Conservation (phyloP, 2,888 invertebrate genomes). For the Plebejus melissa region DNA sequence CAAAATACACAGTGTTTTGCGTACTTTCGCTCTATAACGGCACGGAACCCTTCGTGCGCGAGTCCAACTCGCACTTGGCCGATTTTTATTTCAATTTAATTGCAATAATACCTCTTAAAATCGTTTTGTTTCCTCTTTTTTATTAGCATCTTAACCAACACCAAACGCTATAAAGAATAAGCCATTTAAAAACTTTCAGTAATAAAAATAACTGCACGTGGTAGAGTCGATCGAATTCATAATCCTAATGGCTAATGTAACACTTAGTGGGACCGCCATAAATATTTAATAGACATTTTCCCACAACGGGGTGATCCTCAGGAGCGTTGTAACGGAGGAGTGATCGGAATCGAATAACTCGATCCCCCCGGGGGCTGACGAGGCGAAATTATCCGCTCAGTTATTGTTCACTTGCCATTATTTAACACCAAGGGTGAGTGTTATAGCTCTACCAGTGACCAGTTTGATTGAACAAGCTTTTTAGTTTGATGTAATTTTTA, state of each 20-base stretch:
- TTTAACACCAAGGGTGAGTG: slow-evolving; percentile 35
- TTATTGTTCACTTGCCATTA: slow-evolving; percentile 52
- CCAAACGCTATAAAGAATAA: too few relatives aligned
- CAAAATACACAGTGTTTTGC: too few relatives aligned
- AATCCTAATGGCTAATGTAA: neutral
- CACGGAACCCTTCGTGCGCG: too few relatives aligned
- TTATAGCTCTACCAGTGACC: neutral
- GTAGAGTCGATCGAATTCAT: slow-evolving; percentile 19
- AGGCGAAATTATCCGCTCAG: slow-evolving; percentile 63
- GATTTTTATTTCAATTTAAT: too few relatives aligned
- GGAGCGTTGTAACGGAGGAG: slow-evolving; percentile 60
- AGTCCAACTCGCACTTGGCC: too few relatives aligned
- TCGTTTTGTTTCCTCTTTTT: too few relatives aligned
- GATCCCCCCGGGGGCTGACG: slow-evolving; percentile 55
- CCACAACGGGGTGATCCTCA: slow-evolving; percentile 75
- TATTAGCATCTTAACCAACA: too few relatives aligned
- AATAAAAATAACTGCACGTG: neutral
- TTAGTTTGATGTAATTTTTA: neutral
- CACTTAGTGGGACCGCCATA: slow-evolving; percentile 47
- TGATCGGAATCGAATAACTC: slow-evolving; percentile 69
- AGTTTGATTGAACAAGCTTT: neutral
- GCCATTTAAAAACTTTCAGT: neutral
- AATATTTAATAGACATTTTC: slow-evolving; percentile 77
- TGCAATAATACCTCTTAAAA: too few relatives aligned
- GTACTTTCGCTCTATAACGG: too few relatives aligned